These are phyloP conservation scores for Micrastur ruficollis DNA, from an alignment of 2,797 vertebrate genomes.

Conservation along the genomic window DNA sequence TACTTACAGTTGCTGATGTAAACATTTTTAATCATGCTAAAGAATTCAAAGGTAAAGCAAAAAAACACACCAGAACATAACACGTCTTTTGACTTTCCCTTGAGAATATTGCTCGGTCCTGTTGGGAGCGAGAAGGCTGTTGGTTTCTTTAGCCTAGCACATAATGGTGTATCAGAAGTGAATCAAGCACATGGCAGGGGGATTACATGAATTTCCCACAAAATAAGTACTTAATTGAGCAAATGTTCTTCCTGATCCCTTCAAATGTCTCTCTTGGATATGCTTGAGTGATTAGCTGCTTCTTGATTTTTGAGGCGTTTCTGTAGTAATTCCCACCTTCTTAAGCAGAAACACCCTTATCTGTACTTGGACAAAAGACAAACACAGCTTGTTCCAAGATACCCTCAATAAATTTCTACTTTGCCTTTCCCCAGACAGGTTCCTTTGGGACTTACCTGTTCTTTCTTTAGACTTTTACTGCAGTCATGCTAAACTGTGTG, in stretches of 20 bases:
- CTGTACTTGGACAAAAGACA: neutral
- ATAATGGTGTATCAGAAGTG: neutral
- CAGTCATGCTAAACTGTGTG: neutral
- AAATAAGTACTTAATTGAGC: neutral
- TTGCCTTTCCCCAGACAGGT: conserved; percentile 2
- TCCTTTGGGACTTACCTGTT: neutral
- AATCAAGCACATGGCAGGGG: neutral
- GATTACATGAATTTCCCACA: neutral
- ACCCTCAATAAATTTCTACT: neutral
- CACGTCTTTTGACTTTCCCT: neutral
- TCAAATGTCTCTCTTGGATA: neutral
- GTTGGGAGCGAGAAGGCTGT: neutral
- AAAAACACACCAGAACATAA: neutral
- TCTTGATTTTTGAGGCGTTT: neutral
- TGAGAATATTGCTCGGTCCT: neutral
- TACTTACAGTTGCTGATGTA: neutral
- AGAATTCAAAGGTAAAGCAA: neutral
- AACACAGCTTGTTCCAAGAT: neutral
- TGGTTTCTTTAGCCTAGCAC: neutral
- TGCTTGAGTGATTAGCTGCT: neutral
- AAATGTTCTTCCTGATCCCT: neutral
- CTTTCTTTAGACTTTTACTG: conserved; percentile 16
- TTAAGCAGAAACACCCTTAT: neutral
- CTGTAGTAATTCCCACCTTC: neutral
- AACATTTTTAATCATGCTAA: neutral